Evolutionary conservation across 2,113 vertebrate species (phyloP), one percentile per base, ranked within the genome.

Genomic region (Limnothrissa miodon): DNA sequence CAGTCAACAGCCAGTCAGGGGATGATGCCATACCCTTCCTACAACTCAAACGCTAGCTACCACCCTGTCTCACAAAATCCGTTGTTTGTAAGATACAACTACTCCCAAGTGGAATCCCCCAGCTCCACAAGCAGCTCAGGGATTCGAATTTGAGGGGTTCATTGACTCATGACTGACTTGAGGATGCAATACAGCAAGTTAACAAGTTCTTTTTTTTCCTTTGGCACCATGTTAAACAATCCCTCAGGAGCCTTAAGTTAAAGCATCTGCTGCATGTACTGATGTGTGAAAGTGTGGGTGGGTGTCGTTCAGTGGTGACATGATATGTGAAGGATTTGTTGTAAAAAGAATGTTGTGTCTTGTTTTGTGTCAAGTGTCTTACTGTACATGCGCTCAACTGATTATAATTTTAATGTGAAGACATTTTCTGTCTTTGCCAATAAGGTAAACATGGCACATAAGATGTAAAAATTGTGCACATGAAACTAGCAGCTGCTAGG

Each of bases 101-200:
- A 39, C 56, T 92, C 92, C 42, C 83, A 19, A 42, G 25, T 89
- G 36, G 36, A 85, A 19, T 82, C 88, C 6, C 10, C 33, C 80
- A 74, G 79, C 0, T 81, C 86, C 36, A 86, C 62, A 11, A 91
- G 83, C 78, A 87, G 84, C 13, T 15, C 23, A 39, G 89, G 89
- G 46, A 29, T 93, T 0, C 92, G 91, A 80, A 93, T 95, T 51
- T 94, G 82, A 90, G 33, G 44, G 51, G 29, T 23, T 78, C 19
- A 66, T 39, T 74, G 23, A 48, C 6, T n/a, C 9, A 66, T 1
- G 66, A 74, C 66, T 74, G 66, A 74, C 66, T 15, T 74, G 13
- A 15, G 33, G 10, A 9, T 74, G 11, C 36, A 74, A 74, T 39
- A 15, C 10, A 19, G 13, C 10, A 15, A 74, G 25, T 0, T 62